A percentile compares a stretch with the other conserved stretches of the same genome.
These are phyloP conservation scores for Balaeniceps rex DNA, from an alignment of 2,113 vertebrate genomes.

Conservation along the genomic window DNA sequence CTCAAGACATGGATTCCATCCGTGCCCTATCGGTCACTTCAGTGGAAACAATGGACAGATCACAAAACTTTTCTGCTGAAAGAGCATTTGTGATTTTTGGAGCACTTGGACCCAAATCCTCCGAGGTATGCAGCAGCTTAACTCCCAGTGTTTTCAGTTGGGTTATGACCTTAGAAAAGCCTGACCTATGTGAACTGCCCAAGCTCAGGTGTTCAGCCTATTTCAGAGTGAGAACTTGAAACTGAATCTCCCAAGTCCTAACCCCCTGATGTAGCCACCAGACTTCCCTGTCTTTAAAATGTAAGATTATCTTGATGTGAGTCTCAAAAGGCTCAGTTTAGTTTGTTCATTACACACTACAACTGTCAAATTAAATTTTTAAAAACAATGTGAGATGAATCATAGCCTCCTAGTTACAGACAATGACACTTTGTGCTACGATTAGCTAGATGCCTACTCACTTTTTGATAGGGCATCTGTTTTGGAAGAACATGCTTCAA, in stretches of 20 bases:
- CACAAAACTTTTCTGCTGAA: background rate
- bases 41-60: background rate
- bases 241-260: background rate
- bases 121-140: background rate
- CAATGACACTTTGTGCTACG: background rate
- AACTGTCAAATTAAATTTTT: background rate
- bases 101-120: background rate
- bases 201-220: background rate
- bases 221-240: background rate
- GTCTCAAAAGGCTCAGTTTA: background rate
- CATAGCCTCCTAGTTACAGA: background rate
- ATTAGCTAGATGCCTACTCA: background rate
- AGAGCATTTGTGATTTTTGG: background rate
- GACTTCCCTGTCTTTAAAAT: background rate
- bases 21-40: background rate
- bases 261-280: fast-evolving
- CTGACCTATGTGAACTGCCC: background rate
- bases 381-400: background rate
- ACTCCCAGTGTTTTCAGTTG: background rate
- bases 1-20: background rate
- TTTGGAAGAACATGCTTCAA: background rate
- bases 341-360: background rate
- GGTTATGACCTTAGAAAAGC: background rate
- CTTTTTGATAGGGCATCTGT: background rate
- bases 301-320: background rate